Evolutionary conservation across 1,140 invertebrate genomes (phyloP), one percentile per base, ranked within the genome.

Genomic region (Musca domestica): DNA sequence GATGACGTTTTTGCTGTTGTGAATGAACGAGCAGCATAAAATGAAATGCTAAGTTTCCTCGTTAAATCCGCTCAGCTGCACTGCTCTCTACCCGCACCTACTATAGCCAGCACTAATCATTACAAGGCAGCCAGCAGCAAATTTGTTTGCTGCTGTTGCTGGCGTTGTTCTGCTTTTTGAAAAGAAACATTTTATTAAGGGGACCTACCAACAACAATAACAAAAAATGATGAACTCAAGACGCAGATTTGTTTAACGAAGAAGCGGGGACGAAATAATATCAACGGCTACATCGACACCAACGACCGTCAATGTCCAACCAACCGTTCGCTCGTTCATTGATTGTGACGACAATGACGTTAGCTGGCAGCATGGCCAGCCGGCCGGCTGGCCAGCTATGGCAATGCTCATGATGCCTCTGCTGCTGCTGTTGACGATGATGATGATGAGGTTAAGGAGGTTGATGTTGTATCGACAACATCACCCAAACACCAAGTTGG

Each of bases 51-150:
- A 30, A 14, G 17, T 61, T 61, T 10, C 12, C 34, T 41, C 34
- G 34, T 41, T 12, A 41, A 61, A 61, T 61, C 56, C 9, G 56
- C 27, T 61, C 56, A 61, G 56, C 56, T 61, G 56, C 27, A 41
- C 2, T 41, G 10, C 34, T 10, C 10, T 41, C 6, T 10, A 41
- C 34, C n/a, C 34, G 34, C 34, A 61, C 56, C 56, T 61, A 61
- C 56, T 61, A 41, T 61, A 61, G 41, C n/a, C n/a, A n/a, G n/a
- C n/a, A n/a, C n/a, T n/a, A n/a, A 61, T 61, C 56, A 61, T 61
- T 61, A 27, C 23, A n/a, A n/a, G n/a, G n/a, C n/a, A n/a, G n/a
- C n/a, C n/a, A n/a, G n/a, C 27, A 27, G 9, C 15, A 27, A 12
- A 27, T 58, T 58, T 34, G 34, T 61, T 41, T 61, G 25, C 30